Evolutionary conservation across 1,140 invertebrate genomes (phyloP).

Genomic region (Eriosoma lanigerum): DNA sequence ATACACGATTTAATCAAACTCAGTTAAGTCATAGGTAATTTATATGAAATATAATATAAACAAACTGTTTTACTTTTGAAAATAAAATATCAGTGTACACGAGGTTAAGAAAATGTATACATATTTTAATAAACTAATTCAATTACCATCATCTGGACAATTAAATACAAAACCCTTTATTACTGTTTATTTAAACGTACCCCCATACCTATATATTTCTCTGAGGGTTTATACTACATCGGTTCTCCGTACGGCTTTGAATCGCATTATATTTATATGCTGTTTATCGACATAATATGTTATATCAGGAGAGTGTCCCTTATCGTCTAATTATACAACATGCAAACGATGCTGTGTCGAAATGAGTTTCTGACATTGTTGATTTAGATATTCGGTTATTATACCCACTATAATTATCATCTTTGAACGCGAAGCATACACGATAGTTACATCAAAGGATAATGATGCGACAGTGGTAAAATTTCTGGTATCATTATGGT

Average conservation of each 20-base stretch:
- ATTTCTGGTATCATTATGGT: conserved; percentile 19
- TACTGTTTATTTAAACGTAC: no score
- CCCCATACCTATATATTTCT: no score
- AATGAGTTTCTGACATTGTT: conserved; percentile 7
- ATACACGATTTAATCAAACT: no score
- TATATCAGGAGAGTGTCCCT: neutral
- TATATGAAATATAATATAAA: no score
- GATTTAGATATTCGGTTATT: conserved; percentile 24
- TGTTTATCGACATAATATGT: neutral
- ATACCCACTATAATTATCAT: conserved; percentile 32
- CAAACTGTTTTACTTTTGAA: no score
- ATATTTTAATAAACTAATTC: no score
- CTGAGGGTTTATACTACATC: no score
- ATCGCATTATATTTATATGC: neutral
- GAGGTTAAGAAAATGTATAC: no score
- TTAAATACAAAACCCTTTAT: no score
- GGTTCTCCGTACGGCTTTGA: neutral
- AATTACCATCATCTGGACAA: no score
- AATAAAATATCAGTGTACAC: no score
- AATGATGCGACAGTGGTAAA: neutral
- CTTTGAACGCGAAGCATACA: neutral
- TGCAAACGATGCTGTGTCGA: neutral
- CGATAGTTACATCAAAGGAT: neutral
- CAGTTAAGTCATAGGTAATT: no score
- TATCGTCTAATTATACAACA: conserved; percentile 22